These are phyloP conservation scores for Chrysoperla carnea DNA, from an alignment of 1,140 invertebrate species.

Conservation along the genomic window DNA sequence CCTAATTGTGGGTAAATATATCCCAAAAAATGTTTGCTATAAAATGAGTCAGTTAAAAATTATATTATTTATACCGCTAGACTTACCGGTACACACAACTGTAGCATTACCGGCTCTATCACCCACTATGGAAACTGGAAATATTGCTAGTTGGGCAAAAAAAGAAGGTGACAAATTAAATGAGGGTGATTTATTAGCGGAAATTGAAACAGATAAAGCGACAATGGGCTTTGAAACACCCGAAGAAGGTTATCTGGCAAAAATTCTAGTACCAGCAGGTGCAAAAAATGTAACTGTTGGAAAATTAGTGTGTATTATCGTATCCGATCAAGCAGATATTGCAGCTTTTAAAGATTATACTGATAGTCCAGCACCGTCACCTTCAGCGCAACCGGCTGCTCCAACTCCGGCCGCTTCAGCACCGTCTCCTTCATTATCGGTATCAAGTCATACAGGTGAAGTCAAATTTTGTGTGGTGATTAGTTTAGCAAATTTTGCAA, in stretches of 20 bases:
- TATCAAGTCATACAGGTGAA: constrained; percentile 5
- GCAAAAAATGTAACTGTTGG: constrained; percentile 71
- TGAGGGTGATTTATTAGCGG: constrained; percentile 81
- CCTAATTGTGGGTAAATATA: no score
- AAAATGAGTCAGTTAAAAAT: no score
- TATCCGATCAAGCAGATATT: constrained; percentile 57
- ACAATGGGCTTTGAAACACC: constrained; percentile 99
- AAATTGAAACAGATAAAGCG: constrained; percentile 99
- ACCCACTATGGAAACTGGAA: constrained; percentile 97
- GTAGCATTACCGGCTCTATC: constrained; percentile 91
- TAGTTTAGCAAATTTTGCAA: no score
- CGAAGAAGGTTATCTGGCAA: constrained; percentile 95
- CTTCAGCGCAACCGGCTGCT: constrained; percentile 15
- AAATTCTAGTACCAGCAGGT: constrained; percentile 73
- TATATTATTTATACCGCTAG: no score
- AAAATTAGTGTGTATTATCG: constrained; percentile 75
- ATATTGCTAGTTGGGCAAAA: constrained; percentile 95
- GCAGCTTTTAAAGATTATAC: constrained; percentile 56
- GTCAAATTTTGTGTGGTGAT: no score
- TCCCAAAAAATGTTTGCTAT: no score
- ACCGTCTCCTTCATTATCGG: constrained; percentile 12
- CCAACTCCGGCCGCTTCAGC: constrained; percentile 1
- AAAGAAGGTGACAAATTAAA: constrained; percentile 76
- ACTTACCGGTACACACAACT: constrained; percentile 58
- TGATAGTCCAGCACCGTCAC: constrained; percentile 29